A percentile compares a stretch with the other conserved stretches of the same genome.
Evolutionary conservation across 2,888 invertebrate genomes (phyloP).

Genomic region (Coecobrya sp.): DNA sequence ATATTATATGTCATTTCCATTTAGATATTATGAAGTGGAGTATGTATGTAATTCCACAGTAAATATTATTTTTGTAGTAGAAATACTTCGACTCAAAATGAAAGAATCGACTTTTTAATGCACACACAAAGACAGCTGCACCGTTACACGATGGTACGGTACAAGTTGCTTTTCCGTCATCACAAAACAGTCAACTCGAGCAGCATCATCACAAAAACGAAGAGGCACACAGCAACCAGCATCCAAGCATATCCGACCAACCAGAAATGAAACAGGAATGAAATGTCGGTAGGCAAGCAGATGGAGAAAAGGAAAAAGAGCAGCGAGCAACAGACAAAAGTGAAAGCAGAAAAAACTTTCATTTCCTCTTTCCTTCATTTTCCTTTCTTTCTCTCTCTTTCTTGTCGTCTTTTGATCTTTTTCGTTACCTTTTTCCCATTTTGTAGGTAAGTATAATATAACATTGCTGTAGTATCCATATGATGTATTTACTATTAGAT

Average conservation of each 20-base stretch:
- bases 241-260: background rate
- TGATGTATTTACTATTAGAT: conserved; percentile 1
- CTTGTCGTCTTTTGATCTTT: conserved; percentile 59
- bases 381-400: conserved; percentile 2
- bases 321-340: conserved; percentile 43
- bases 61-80: conserved; percentile 13
- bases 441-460: conserved; percentile 31
- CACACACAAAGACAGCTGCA: background rate
- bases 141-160: background rate
- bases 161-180: background rate
- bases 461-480: background rate
- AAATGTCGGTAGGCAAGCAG: background rate
- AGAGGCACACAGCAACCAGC: background rate
- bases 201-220: background rate
- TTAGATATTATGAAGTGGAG: background rate
- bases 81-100: background rate
- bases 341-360: conserved; percentile 63
- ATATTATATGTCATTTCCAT: too few relatives aligned
- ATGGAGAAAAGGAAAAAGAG: background rate
- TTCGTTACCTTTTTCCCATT: conserved; percentile 61
- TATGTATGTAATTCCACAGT: background rate
- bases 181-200: background rate
- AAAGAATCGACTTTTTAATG: background rate
- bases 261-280: conserved; percentile 29
- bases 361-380: conserved; percentile 61